Evolutionary conservation across 2,113 vertebrate genomes (phyloP), one percentile per base, ranked within the genome.

Genomic region (Platichthys stellatus): DNA sequence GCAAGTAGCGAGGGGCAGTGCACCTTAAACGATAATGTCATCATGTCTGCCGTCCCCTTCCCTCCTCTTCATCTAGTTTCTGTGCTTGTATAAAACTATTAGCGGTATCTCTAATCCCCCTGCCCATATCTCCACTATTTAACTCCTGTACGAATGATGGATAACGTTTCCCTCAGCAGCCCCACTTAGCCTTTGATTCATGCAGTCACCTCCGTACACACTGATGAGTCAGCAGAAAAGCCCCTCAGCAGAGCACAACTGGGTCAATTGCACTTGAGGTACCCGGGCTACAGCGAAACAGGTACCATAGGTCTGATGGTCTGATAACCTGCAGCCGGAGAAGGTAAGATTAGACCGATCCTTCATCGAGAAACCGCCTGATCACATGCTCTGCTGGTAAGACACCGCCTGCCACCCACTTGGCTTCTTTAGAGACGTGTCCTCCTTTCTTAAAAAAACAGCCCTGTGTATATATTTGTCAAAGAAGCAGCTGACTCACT

Each of bases 191-290:
- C 75, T 84, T 65, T 80, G 69, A 81, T 80, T 90, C 14, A 78
- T 81, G 4, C 66, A 63, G 65, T 72, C 62, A 81, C 78, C 83
- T 66, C 66, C 1, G 6, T 82, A 76, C 63, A 15, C n/a, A 11
- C n/a, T 4, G 66, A 83, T 90, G 86, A 93, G 70, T 89, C 89
- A 83, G 86, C 90, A 79, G 53, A 31, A 66, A 80, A 78, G 51
- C 59, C 58, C 76, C 58, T 8, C 18, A 61, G 60, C 77, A 74
- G 69, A 70, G 65, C 75, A 68, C 43, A 21, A 54, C 58, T 78
- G 74, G 80, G 78, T 86, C 81, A 76, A 45, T 83, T 78, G 74
- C 81, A 85, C 63, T 10, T 61, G 61, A 81, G 61, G 74, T 57
- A 7, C 40, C 51, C 26, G 38, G 71, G 65, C 68, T 28, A 59